These are phyloP conservation scores for Sesamia inferens DNA, from an alignment of 2,888 invertebrate genomes.

Conservation along the genomic window DNA sequence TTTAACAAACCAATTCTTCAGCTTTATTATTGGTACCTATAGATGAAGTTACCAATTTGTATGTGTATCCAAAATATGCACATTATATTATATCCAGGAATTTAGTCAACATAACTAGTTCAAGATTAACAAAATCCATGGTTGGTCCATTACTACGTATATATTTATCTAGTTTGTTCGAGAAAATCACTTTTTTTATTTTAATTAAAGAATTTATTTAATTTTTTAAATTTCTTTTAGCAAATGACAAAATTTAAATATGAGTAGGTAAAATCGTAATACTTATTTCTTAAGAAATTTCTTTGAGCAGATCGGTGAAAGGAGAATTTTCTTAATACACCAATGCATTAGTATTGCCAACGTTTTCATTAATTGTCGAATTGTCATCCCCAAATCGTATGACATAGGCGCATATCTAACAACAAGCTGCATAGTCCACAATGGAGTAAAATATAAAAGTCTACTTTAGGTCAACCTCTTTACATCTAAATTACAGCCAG, in stretches of 20 bases:
- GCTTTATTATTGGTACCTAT: not conserved
- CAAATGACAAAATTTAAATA: too few species aligned
- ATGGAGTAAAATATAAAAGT: not conserved
- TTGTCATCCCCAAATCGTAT: not conserved
- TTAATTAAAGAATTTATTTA: too few species aligned
- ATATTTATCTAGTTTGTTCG: not conserved
- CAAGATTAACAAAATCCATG: not conserved
- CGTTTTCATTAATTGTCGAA: not conserved
- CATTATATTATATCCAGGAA: not conserved
- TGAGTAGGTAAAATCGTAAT: too few species aligned
- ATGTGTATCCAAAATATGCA: not conserved
- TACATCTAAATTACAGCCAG: constrained; percentile 20
- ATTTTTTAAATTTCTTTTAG: too few species aligned
- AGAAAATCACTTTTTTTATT: not conserved
- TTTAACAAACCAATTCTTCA: not conserved
- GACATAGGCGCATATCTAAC: not conserved
- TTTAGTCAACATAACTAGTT: not conserved
- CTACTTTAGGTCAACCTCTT: not conserved
- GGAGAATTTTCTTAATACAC: too few species aligned
- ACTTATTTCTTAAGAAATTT: too few species aligned
- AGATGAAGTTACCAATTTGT: not conserved
- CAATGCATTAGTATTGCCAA: not conserved
- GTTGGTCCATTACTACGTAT: not conserved
- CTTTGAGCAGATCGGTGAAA: too few species aligned
- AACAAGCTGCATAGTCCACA: not conserved